A percentile compares a stretch with the other conserved stretches of the same genome.
phyloP scores from a whole-genome alignment of 2,113 vertebrate genomes.

The Passer montanus region DNA sequence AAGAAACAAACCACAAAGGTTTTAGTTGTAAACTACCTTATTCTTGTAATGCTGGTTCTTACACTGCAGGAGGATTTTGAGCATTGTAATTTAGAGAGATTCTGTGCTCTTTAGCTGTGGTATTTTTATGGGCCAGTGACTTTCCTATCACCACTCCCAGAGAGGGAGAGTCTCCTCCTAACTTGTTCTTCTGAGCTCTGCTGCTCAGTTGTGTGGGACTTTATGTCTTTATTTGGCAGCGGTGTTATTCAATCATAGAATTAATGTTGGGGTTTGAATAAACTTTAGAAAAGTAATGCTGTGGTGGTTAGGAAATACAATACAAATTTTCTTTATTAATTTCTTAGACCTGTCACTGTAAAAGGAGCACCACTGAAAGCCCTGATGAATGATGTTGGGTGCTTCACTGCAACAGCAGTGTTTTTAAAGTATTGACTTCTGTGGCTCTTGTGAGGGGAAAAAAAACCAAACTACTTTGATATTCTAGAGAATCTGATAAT shows the following conservation, averaged over 20 bases:
- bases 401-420: not conserved
- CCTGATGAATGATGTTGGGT: not conserved
- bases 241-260: not conserved
- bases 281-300: not conserved
- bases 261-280: not conserved
- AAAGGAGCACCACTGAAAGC: not conserved
- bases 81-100: not conserved
- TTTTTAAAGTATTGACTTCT: not conserved
- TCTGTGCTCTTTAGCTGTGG: not conserved
- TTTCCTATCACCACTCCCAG: not conserved
- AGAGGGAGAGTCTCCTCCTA: not conserved
- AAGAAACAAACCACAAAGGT: not conserved
- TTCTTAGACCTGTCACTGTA: not conserved
- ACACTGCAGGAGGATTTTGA: not conserved
- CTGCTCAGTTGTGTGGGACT: not conserved
- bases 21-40: not conserved
- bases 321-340: not conserved
- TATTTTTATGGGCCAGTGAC: not conserved
- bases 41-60: not conserved
- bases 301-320: not conserved
- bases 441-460: not conserved
- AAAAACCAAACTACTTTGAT: not conserved
- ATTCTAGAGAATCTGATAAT: constrained; percentile 14
- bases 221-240: not conserved
- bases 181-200: not conserved